These are phyloP conservation scores for Drosophila gunungcola DNA, from an alignment of 1,140 invertebrate genomes.

Conservation along the genomic window DNA sequence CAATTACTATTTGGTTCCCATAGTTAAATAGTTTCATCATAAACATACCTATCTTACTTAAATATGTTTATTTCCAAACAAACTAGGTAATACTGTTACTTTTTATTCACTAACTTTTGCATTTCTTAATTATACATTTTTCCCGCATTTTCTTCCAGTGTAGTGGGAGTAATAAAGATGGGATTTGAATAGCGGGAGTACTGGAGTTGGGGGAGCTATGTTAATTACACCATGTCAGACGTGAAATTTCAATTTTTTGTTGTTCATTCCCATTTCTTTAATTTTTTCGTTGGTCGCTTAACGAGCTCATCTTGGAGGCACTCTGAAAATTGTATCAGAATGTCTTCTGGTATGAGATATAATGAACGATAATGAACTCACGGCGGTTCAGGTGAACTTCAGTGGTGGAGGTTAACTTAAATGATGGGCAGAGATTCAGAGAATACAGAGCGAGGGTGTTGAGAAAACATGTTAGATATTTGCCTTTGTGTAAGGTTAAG, in stretches of 20 bases:
- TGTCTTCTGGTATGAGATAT: constrained; percentile 55
- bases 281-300: constrained; percentile 49
- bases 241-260: constrained; percentile 56
- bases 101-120: not conserved
- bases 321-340: constrained; percentile 56
- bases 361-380: constrained; percentile 75
- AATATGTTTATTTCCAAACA: no score
- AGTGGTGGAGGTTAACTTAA: constrained; percentile 21
- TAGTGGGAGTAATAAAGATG: constrained; percentile 21
- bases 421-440: constrained; percentile 15
- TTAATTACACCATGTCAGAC: constrained; percentile 74
- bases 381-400: constrained; percentile 56
- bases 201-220: constrained; percentile 46
- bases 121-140: not conserved
- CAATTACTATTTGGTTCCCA: no score
- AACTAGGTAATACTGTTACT: no score
- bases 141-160: not conserved
- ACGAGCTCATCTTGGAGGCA: constrained; percentile 61
- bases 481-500: no score
- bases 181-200: constrained; percentile 49
- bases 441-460: constrained; percentile 3
- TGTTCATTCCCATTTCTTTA: constrained; percentile 46
- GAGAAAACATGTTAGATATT: constrained; percentile 2
- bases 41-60: no score
- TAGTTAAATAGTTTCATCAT: no score